phyloP scores from a whole-genome alignment of 2,888 invertebrate species.

The Panopea generosa region DNA sequence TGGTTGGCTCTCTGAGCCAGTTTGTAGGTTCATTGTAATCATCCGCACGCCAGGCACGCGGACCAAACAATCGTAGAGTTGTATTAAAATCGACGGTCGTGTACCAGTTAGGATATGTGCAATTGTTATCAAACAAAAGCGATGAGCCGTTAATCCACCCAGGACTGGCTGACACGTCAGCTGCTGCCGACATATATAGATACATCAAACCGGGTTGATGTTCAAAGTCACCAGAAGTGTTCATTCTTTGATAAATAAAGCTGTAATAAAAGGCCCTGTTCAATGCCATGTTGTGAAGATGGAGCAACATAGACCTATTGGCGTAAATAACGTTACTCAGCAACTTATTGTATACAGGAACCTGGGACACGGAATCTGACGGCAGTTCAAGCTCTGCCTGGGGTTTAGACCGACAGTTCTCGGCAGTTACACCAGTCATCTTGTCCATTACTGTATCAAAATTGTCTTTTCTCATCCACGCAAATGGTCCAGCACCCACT shows the following conservation, averaged over 20 bases:
- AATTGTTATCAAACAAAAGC: slow-evolving; percentile 96
- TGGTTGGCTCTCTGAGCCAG: slow-evolving; percentile 96
- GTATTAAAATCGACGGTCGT: slow-evolving; percentile 96
- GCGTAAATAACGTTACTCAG: slow-evolving; percentile 91
- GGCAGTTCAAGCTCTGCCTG: slow-evolving; percentile 93
- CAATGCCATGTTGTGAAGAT: slow-evolving; percentile 98
- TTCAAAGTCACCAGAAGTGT: slow-evolving; percentile 70
- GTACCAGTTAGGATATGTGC: slow-evolving; percentile 95
- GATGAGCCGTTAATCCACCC: slow-evolving; percentile 93
- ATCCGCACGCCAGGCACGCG: slow-evolving; percentile 90
- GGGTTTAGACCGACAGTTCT: slow-evolving; percentile 96
- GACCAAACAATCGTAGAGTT: slow-evolving; percentile 97
- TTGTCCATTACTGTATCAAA: slow-evolving; percentile 95
- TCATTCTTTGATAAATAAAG: slow-evolving; percentile 79
- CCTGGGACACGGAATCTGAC: slow-evolving; percentile 94
- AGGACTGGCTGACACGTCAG: slow-evolving; percentile 97
- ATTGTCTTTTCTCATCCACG: slow-evolving; percentile 95
- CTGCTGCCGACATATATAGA: slow-evolving; percentile 96
- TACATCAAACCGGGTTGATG: slow-evolving; percentile 99
- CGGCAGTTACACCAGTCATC: slow-evolving; percentile 93
- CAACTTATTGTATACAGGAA: slow-evolving; percentile 83
- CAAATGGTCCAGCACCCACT: slow-evolving; percentile 83
- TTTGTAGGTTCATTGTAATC: slow-evolving; percentile 93
- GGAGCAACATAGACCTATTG: slow-evolving; percentile 96
- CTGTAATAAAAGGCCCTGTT: slow-evolving; percentile 94